Evolutionary conservation across 2,113 vertebrate genomes (phyloP).

Genomic region (Ranitomeya imitator): DNA sequence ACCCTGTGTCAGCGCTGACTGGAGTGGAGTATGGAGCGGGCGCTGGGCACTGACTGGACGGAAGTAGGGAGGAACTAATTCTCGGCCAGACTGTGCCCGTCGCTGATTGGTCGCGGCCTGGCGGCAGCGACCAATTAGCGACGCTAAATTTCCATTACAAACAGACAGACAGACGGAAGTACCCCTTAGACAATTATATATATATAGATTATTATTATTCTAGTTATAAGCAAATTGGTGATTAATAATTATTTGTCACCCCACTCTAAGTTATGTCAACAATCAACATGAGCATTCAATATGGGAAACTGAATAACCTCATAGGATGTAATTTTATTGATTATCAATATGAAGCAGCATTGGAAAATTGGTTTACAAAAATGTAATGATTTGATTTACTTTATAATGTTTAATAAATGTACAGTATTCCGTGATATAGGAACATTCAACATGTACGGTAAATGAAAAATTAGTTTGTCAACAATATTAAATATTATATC

Average conservation of each 20-base stretch:
- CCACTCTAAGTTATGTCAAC: slow-evolving; percentile 6
- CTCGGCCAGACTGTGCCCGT: too few species aligned
- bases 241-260: background rate
- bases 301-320: background rate
- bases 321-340: background rate
- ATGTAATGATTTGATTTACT: background rate
- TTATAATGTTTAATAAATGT: background rate
- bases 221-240: background rate
- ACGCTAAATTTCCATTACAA: too few species aligned
- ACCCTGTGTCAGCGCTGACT: too few species aligned
- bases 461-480: background rate
- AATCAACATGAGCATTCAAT: background rate
- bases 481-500: background rate
- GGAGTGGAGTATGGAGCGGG: too few species aligned
- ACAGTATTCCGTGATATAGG: background rate
- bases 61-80: too few species aligned
- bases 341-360: background rate
- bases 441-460: background rate
- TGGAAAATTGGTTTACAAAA: background rate
- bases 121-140: too few species aligned
- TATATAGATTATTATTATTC: background rate
- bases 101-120: too few species aligned
- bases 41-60: too few species aligned
- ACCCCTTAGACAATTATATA: too few species aligned
- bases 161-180: too few species aligned